These are phyloP conservation scores for Myxocyprinus asiaticus DNA, from an alignment of 2,113 vertebrate species.

Conservation along the genomic window DNA sequence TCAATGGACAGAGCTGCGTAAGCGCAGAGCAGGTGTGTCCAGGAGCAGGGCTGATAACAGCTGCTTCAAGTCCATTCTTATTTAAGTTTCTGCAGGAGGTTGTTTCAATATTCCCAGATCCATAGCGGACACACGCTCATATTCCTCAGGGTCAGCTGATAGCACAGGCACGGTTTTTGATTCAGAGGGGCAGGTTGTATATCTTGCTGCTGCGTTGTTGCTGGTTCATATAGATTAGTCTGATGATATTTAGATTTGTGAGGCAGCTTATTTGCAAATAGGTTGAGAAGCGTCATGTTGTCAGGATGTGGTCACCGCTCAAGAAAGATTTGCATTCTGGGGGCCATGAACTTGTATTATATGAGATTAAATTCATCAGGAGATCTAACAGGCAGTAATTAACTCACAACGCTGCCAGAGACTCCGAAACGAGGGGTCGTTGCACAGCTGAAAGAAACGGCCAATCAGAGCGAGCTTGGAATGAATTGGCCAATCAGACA, in stretches of 20 bases:
- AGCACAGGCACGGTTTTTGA: slow-evolving; percentile 65
- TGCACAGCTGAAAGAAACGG: slow-evolving; percentile 36
- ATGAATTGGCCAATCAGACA: slow-evolving; percentile 54
- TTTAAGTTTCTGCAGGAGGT: not conserved
- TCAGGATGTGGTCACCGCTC: slow-evolving; percentile 51
- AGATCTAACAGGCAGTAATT: slow-evolving; percentile 73
- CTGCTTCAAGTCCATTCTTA: not conserved
- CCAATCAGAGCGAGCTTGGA: not conserved
- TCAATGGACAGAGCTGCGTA: too few relatives aligned
- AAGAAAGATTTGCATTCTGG: slow-evolving; percentile 71
- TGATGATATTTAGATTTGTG: slow-evolving; percentile 78
- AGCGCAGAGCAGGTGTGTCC: too few relatives aligned
- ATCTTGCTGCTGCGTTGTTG: slow-evolving; percentile 73
- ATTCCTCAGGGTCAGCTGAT: not conserved
- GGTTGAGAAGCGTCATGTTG: slow-evolving; percentile 53
- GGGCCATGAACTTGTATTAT: slow-evolving; percentile 73
- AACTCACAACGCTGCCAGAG: slow-evolving; percentile 65
- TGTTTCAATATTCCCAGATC: not conserved
- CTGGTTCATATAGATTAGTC: slow-evolving; percentile 75
- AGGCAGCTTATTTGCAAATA: slow-evolving; percentile 76
- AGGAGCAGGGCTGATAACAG: too few relatives aligned
- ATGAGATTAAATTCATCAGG: slow-evolving; percentile 81
- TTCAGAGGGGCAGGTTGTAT: slow-evolving; percentile 74
- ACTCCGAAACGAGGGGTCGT: slow-evolving; percentile 59
- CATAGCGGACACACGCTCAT: not conserved